phyloP scores from a whole-genome alignment of 2,888 invertebrate genomes.

The Diarsia brunnea region DNA sequence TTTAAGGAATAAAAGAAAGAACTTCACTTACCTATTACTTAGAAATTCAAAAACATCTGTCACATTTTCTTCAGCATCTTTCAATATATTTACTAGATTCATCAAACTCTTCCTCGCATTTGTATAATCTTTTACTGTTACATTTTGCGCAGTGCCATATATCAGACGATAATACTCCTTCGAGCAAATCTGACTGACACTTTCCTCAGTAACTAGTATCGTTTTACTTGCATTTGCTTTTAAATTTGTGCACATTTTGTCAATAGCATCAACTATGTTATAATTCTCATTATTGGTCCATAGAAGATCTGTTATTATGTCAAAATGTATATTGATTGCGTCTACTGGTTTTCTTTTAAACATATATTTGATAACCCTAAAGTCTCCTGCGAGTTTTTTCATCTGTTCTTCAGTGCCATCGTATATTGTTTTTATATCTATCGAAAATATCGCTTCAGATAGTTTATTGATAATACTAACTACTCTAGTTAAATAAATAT shows the following conservation, averaged over 20 bases:
- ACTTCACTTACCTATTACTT: constrained; percentile 75
- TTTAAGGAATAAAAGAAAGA: not conserved
- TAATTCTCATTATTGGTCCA: constrained; percentile 75
- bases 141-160: constrained; percentile 73
- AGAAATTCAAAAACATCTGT: constrained; percentile 77
- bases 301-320: constrained; percentile 80
- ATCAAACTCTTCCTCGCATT: constrained; percentile 74
- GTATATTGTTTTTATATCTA: constrained; percentile 67
- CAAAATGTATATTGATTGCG: constrained; percentile 81
- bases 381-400: constrained; percentile 72
- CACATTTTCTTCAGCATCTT: constrained; percentile 61
- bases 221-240: constrained; percentile 75
- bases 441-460: constrained; percentile 69
- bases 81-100: constrained; percentile 73
- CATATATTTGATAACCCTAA: constrained; percentile 74
- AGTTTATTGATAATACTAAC: constrained; percentile 81
- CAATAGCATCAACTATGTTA: constrained; percentile 75
- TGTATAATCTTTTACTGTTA: constrained; percentile 72
- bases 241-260: constrained; percentile 75
- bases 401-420: constrained; percentile 69
- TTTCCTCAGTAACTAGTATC: constrained; percentile 77
- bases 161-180: constrained; percentile 80
- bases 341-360: constrained; percentile 82
- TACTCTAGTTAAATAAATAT: constrained; percentile 81
- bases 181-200: constrained; percentile 79